Evolutionary conservation across 2,113 vertebrate genomes (phyloP), one percentile per base, ranked within the genome.

Genomic region (Erinaceus europaeus): DNA sequence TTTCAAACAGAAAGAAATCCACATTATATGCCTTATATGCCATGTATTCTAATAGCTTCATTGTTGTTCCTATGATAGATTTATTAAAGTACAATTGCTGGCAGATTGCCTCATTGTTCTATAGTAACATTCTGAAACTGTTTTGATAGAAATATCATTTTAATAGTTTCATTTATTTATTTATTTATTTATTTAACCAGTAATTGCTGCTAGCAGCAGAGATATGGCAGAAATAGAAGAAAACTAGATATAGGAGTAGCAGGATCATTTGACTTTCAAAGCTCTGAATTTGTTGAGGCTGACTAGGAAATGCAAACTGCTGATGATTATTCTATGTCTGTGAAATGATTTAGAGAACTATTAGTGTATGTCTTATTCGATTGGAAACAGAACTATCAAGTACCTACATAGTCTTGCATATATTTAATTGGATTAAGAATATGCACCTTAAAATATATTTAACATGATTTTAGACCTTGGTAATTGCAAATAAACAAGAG

Each of bases 201-300:
- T 84, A 82, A 90, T 84, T 90, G 23, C 48, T 81, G 80, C 1
- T 77, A 67, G 29, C 9, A 85, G 40, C 29, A 53, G 27, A 88
- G 32, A 5, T 53, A 57, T 15, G 34, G 9, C 62, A 90, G 50
- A 65, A 81, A 75, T 34, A 79, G 27, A 74, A 72, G n/a, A 75
- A 53, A 79, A 65, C 3, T 20, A 65, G 89, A 72, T 53, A 78
- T 29, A 64, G 8, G 25, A 78, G 5, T 73, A 20, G n/a, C 14
- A 40, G 23, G 9, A 65, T 78, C 21, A 77, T 62, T 84, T 80
- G 42, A n/a, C 29, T 91, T 89, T 83, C 12, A 55, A 36, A 38
- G 7, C 4, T 91, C 13, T 79, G 73, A 5, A 64, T 78, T 62
- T 81, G 34, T 32, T 57, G 14, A 81, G n/a, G 1, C 3, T 42